phyloP scores from a whole-genome alignment of 2,888 invertebrate species.

The Hoplodrina blanda region DNA sequence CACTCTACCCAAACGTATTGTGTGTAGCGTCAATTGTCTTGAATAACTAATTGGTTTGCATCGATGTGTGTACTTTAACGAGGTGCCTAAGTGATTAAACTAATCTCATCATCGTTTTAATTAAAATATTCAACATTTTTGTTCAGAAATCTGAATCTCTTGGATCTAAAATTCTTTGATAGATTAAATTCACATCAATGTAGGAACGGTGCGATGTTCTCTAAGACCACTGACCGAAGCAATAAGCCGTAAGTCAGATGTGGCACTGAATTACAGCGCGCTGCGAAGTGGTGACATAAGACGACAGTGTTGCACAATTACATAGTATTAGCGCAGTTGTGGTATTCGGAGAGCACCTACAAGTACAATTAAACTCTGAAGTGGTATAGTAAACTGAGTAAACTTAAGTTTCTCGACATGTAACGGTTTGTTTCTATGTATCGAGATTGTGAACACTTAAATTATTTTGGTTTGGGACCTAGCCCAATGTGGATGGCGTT shows the following conservation, averaged over 20 bases:
- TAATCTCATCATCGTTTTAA: conserved; percentile 16
- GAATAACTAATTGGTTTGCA: conserved; percentile 83
- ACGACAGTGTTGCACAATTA: conserved; percentile 47
- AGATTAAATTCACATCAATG: conserved; percentile 1
- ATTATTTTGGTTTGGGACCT: background rate
- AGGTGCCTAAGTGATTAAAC: conserved; percentile 32
- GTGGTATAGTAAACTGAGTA: conserved; percentile 35
- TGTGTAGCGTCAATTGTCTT: conserved; percentile 87
- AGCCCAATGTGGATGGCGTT: background rate
- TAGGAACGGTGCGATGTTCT: background rate
- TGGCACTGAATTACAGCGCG: conserved; percentile 9
- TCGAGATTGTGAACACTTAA: background rate
- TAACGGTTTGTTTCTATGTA: background rate
- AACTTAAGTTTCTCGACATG: conserved; percentile 8
- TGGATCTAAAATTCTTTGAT: conserved; percentile 10
- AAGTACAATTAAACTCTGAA: conserved; percentile 45
- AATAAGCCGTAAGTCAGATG: conserved; percentile 6
- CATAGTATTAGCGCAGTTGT: conserved; percentile 42
- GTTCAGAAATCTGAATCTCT: background rate
- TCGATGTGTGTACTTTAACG: conserved; percentile 51
- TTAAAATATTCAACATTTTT: conserved; percentile 10
- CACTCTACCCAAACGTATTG: conserved; percentile 82
- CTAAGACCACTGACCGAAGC: background rate
- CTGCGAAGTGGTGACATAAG: conserved; percentile 26
- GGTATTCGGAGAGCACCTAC: conserved; percentile 23